phyloP scores from a whole-genome alignment of 2,888 invertebrate species.

The Heteromurus nitidus region DNA sequence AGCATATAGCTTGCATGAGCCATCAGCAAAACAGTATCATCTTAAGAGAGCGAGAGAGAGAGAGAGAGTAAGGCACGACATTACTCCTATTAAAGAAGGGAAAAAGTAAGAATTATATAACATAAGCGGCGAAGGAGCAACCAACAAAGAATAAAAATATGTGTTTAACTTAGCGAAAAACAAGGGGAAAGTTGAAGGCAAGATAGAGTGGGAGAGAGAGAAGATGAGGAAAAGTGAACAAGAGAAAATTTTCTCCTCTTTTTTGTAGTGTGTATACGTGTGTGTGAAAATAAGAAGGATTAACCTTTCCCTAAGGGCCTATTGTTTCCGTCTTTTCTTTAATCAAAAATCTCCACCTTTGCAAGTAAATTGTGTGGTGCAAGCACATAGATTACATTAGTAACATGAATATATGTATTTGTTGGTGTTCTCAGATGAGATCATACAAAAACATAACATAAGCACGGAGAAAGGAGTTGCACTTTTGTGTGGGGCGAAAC shows the following conservation, averaged over 20 bases:
- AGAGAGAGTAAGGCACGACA: neutral
- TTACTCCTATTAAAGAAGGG: neutral
- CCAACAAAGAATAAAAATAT: conserved; percentile 22
- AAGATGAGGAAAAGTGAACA: conserved; percentile 41
- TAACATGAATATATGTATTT: conserved; percentile 24
- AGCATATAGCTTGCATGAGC: too few species aligned
- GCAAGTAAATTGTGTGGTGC: conserved; percentile 65
- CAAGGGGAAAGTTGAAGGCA: conserved; percentile 37
- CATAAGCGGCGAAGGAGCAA: neutral
- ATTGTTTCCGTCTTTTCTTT: conserved; percentile 73
- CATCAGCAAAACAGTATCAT: too few species aligned
- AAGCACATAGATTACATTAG: conserved; percentile 61
- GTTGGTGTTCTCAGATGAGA: conserved; percentile 13
- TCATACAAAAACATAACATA: too few species aligned
- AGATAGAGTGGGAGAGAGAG: conserved; percentile 26
- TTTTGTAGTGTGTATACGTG: conserved; percentile 26
- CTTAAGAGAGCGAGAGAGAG: too few species aligned
- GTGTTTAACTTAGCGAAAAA: conserved; percentile 48
- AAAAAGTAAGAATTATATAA: neutral
- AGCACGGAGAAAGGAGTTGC: too few species aligned
- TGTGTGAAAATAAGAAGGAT: conserved; percentile 60
- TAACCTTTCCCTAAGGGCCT: conserved; percentile 71
- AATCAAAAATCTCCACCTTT: conserved; percentile 73
- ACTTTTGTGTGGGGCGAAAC: too few species aligned
- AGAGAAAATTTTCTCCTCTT: conserved; percentile 29